Evolutionary conservation across 1,140 invertebrate species (phyloP), one percentile per base, ranked within the genome.

Genomic region (Aphis gossypii): DNA sequence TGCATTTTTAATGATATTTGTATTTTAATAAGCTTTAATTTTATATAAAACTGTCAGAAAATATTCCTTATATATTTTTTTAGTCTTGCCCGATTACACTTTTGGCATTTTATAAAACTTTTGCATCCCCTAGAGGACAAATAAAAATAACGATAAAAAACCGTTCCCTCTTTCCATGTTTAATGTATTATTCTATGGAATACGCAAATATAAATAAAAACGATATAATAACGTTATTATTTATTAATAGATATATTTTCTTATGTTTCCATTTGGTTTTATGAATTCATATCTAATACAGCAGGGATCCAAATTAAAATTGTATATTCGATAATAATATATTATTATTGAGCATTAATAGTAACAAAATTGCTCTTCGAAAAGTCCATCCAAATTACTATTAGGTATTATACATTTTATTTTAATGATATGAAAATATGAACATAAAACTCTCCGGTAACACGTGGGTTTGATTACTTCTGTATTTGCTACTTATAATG

Each of bases 121-220:
- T 88, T 25, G 86, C 87, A 54, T 56, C 87, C 87, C 87, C 87
- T 89, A 20, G 87, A 89, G 87, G 21, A 56, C 35, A 89, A 89
- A 89, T 89, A 89, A 88, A 88, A 88, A 89, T 89, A 89, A 89
- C n/a, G 48, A 56, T 54, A 89, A 89, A 46, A 89, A 89, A 89
- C 87, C 20, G 21, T 89, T 54, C 21, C 48, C 87, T 56, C 48
- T 89, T 56, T 38, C 6, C 87, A 38, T 35, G 48, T 89, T 89
- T 89, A 89, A 89, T 89, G 35, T 56, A 89, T 89, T 56, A 89
- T 56, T 89, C 87, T 38, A 38, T 41, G 87, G n/a, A 89, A 56
- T 89, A 89, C 87, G 20, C 87, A 38, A 89, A 89, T 89, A 35
- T 54, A 56, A 51, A 54, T 54, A 54, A 48, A 38, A 89, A 89